Conservation (phyloP, 2,888 invertebrate genomes). For the Tryphoninae sp. region DNA sequence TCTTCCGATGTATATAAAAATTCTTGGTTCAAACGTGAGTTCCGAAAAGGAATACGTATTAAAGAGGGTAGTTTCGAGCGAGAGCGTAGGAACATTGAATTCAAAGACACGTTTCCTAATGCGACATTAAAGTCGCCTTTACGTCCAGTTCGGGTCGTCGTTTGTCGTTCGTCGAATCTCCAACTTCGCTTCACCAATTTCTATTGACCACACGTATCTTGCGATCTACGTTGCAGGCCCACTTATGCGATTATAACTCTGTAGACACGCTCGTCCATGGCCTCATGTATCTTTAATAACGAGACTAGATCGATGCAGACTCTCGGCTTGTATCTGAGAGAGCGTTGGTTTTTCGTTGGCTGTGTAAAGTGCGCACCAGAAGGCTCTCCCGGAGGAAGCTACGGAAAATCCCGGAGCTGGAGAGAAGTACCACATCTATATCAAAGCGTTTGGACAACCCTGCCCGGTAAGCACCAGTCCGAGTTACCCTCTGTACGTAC, state of each 20-base stretch:
- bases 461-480: constrained; percentile 32
- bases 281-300: constrained; percentile 40
- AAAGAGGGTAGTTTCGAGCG: neutral
- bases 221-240: no score
- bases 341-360: constrained; percentile 6
- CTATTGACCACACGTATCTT: neutral
- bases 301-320: constrained; percentile 33
- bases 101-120: neutral
- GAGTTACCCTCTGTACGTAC: constrained; percentile 47
- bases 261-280: neutral
- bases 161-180: neutral
- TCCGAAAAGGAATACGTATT: neutral
- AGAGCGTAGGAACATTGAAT: neutral
- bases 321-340: constrained; percentile 16
- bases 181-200: neutral
- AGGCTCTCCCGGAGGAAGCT: neutral
- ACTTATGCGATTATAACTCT: neutral
- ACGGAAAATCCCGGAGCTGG: constrained; percentile 1
- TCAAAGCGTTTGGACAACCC: constrained; percentile 40
- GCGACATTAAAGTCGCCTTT: neutral
- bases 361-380: constrained; percentile 3
- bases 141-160: neutral
- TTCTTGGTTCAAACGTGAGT: neutral
- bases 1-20: neutral
- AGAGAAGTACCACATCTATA: constrained; percentile 16